Evolutionary conservation across 2,888 invertebrate species (phyloP).

Genomic region (Rugalucina vietnamica): DNA sequence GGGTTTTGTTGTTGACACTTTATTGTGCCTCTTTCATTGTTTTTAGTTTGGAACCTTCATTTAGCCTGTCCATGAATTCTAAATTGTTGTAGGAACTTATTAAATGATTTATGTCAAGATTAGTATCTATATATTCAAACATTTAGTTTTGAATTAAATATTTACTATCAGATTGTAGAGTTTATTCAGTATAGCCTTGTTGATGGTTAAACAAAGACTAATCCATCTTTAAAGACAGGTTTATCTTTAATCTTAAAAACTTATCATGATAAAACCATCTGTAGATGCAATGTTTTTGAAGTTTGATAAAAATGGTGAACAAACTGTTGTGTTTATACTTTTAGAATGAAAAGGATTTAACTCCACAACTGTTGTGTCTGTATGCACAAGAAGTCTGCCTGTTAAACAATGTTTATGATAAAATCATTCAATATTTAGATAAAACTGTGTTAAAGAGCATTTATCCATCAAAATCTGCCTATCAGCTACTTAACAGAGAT

Average conservation of each 20-base stretch:
- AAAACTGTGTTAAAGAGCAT: neutral
- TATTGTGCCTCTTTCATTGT: no score
- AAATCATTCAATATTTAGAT: conserved; percentile 16
- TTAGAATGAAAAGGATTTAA: conserved; percentile 10
- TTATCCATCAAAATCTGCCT: conserved; percentile 5
- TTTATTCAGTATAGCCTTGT: neutral
- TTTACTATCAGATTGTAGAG: neutral
- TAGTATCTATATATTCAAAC: neutral
- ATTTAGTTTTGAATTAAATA: neutral
- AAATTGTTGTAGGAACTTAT: no score
- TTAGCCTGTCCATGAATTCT: no score
- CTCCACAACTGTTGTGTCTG: neutral
- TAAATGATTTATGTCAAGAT: neutral
- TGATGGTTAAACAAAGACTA: neutral
- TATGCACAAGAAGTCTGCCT: neutral
- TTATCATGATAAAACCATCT: neutral
- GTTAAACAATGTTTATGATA: neutral
- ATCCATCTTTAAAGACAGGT: neutral
- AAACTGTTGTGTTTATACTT: neutral
- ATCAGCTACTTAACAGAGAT: neutral
- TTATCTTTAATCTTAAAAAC: conserved; percentile 5
- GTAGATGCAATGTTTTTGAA: conserved; percentile 8
- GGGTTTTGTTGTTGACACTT: no score
- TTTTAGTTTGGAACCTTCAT: no score
- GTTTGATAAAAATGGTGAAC: neutral